Base-by-base conservation (phyloP, 2,113 vertebrate species). In the Nerophis ophidion region DNA sequence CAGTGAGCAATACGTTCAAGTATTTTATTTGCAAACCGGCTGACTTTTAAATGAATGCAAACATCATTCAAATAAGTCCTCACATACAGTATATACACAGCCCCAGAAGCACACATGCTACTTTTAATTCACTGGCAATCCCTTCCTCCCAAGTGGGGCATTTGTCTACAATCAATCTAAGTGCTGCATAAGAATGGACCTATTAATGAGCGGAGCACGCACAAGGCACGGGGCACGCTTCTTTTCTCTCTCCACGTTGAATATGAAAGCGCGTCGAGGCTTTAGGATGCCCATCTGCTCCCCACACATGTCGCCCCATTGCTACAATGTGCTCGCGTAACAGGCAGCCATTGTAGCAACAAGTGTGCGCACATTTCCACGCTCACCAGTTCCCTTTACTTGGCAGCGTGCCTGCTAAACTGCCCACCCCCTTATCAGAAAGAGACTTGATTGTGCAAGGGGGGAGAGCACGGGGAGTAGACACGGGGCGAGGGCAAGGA, bases 371-470 rank as follows among this genome's bases (percentile, higher is more conserved):
- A 81, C 84, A 88, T 89, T 86, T 77, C 84, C 79, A 81, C 26
- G 78, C 88, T 87, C 85, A 81, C 87, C 88, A 89, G 83, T 80
- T 79, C 75, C 77, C 70, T 70, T 79, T 63, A 82, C 86, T 90
- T 90, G 89, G 89, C 90, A 90, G 85, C 56, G 52, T 66, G 87
- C 85, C 85, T 84, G 81, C 83, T 74, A 70, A 79, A 74, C 80
- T 81, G 77, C 81, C 84, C 79, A 71, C 87, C 87, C 84, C 76
- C 78, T 80, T 74, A 78, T 85, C 77, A 81, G 88, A 87, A 89
- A 88, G 88, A 87, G 84, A 87, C 82, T 81, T 84, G 77, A 88
- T 89, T 89, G 88, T 91, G 87, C 89, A 89, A 86, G 63, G 85
- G 85, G 84, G 85, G 74, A 68, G 66, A 61, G 77, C 70, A 72